Evolutionary conservation across 2,888 invertebrate genomes (phyloP), one percentile per base, ranked within the genome.

Genomic region (Gandaritis pyraliata): DNA sequence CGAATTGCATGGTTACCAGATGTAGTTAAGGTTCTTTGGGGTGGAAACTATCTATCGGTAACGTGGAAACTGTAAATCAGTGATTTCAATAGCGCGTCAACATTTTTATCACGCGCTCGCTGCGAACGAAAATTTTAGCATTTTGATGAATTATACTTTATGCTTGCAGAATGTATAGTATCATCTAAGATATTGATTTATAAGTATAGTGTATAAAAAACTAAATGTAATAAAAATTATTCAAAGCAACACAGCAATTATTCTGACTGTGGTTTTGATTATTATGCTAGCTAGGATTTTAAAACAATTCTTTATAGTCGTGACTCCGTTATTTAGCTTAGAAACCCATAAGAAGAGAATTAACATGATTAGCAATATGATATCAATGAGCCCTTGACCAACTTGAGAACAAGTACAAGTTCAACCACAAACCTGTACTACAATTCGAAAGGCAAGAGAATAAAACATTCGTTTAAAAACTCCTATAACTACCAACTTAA

Each of bases 401-500:
- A 71, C 49, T 63, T 67, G 59, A 57, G 39, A 61, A 63, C 39
- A 52, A 54, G 61, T 18, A 64, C 60, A 51, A 55, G 58, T 53
- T 51, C 41, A 16, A 57, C 48, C 39, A 61, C 49, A 51, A 64
- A 58, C 41, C 46, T 46, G 56, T 33, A 23, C 23, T 23, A 48
- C 43, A 15, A 46, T 18, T 18, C 45, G 55, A 49, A 30, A 18
- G 55, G 33, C 12, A 56, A 39, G 33, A 39, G 6, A 16, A 46
- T 43, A 49, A 49, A 57, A 59, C 63, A 71, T 70, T 67, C 70
- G 65, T 66, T 72, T 60, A 65, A 73, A 74, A 29, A 72, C 70
- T 67, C 66, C 70, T 76, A 71, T 72, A 57, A 73, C 72, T 80
- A 33, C 33, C 33, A 0, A 33, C 33, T 65, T 64, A 72, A 77